Evolutionary conservation across 2,797 vertebrate species (phyloP).

Genomic region (Enteromius mattozi): DNA sequence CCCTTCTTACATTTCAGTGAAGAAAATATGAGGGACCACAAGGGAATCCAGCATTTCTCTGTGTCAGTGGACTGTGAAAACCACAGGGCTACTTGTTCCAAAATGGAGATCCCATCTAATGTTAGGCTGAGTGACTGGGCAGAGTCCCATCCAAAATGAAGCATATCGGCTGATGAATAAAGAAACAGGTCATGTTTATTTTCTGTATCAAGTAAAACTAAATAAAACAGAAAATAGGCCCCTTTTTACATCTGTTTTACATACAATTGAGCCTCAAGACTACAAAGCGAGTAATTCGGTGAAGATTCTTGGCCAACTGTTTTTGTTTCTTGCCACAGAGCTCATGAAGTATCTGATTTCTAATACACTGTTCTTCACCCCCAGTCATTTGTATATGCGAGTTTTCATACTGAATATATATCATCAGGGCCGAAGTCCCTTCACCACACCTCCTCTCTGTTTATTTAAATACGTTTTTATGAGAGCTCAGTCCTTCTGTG

Average conservation of each 20-base stretch:
- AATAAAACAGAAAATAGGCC: slow-evolving; percentile 12
- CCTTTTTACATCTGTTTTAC: slow-evolving; percentile 30
- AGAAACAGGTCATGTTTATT: slow-evolving; percentile 50
- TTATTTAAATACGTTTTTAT: slow-evolving; percentile 66
- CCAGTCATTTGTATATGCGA: slow-evolving; percentile 32
- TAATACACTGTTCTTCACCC: slow-evolving; percentile 18
- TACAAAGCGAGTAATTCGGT: slow-evolving; percentile 22
- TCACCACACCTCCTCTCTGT: slow-evolving; percentile 46
- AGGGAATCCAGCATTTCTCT: slow-evolving; percentile 63
- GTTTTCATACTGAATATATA: slow-evolving; percentile 56
- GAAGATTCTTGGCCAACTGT: slow-evolving; percentile 3
- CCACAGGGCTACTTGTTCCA: slow-evolving; percentile 65
- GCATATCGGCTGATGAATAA: slow-evolving; percentile 42
- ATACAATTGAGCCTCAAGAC: slow-evolving; percentile 10
- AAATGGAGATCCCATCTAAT: slow-evolving; percentile 61
- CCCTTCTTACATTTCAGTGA: slow-evolving; percentile 63
- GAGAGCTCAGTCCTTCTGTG: slow-evolving; percentile 55
- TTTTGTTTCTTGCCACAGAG: slow-evolving; percentile 7
- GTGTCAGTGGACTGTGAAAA: slow-evolving; percentile 67
- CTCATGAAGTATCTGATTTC: slow-evolving; percentile 34
- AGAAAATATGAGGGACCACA: slow-evolving; percentile 46
- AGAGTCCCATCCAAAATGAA: slow-evolving; percentile 45
- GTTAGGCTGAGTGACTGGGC: slow-evolving; percentile 55
- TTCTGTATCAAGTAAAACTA: slow-evolving; percentile 50
- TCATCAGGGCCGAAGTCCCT: slow-evolving; percentile 48